These are phyloP conservation scores for Solenodon paradoxus DNA, from an alignment of 2,113 vertebrate genomes.

Conservation along the genomic window DNA sequence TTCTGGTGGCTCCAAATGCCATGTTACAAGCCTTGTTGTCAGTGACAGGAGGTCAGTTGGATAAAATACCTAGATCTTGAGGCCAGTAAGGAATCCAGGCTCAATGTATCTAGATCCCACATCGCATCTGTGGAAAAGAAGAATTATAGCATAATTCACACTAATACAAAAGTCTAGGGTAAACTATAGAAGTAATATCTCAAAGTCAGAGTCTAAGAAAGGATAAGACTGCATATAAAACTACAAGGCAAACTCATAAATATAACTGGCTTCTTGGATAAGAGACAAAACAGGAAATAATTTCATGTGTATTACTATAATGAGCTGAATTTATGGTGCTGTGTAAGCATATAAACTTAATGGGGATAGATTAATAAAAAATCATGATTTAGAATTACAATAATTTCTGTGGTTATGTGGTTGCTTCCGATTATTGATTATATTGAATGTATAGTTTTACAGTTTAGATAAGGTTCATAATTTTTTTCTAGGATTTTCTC, in stretches of 20 bases:
- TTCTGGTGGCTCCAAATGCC: background rate
- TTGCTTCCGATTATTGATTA: background rate
- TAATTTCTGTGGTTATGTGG: conserved; percentile 1
- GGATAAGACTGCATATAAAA: background rate
- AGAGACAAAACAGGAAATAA: background rate
- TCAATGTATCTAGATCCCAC: background rate
- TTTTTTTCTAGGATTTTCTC: background rate
- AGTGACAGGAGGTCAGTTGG: background rate
- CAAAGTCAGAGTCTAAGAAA: background rate
- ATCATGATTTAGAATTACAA: conserved; percentile 39
- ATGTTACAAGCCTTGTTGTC: background rate
- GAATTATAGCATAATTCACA: background rate
- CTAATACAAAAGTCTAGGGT: background rate
- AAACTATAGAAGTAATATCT: background rate
- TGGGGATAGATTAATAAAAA: conserved; percentile 37
- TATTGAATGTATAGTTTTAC: background rate
- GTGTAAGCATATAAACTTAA: conserved; percentile 31
- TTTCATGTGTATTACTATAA: background rate
- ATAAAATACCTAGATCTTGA: background rate
- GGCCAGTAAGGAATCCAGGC: background rate
- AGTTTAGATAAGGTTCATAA: background rate
- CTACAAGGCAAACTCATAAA: conserved; percentile 5
- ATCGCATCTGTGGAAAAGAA: background rate
- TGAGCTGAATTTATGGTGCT: conserved; percentile 32
- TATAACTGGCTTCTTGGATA: background rate